These are phyloP conservation scores for Trichogramma pretiosum DNA, from an alignment of 1,140 invertebrate species.

Conservation along the genomic window DNA sequence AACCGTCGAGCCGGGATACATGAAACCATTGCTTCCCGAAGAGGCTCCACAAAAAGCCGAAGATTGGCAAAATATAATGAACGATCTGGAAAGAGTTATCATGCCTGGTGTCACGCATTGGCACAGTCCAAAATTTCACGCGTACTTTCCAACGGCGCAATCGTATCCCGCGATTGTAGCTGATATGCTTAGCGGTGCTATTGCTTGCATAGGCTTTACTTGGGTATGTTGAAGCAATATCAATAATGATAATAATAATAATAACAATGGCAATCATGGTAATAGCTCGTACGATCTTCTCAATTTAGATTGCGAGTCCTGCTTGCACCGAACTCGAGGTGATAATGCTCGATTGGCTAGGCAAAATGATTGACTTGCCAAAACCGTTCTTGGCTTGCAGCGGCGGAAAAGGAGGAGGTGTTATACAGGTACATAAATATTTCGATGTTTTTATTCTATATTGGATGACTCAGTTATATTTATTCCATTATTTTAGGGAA, in stretches of 20 bases:
- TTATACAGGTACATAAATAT: conserved; percentile 59
- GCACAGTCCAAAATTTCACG: conserved; percentile 96
- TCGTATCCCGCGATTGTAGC: conserved; percentile 88
- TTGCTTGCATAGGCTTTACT: conserved; percentile 82
- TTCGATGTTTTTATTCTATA: neutral
- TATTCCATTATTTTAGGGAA: conserved; percentile 52
- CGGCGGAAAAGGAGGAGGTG: conserved; percentile 79
- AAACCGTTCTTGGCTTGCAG: conserved; percentile 74
- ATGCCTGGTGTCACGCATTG: conserved; percentile 96
- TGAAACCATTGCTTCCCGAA: conserved; percentile 73
- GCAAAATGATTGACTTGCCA: conserved; percentile 87
- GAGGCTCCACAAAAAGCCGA: conserved; percentile 74
- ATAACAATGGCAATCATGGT: too few relatives aligned
- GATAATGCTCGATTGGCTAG: conserved; percentile 94
- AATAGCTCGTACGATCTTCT: too few relatives aligned
- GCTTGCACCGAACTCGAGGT: conserved; percentile 97
- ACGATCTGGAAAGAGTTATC: conserved; percentile 84
- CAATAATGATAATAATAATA: neutral
- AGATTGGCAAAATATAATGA: conserved; percentile 82
- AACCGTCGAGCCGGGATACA: conserved; percentile 72
- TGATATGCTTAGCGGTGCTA: conserved; percentile 93
- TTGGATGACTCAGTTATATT: neutral
- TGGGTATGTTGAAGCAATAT: conserved; percentile 53
- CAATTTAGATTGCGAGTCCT: conserved; percentile 78
- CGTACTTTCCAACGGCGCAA: conserved; percentile 95